These are phyloP conservation scores for Caenorhabditis sp. DNA, from an alignment of 2,888 invertebrate genomes.

Conservation along the genomic window DNA sequence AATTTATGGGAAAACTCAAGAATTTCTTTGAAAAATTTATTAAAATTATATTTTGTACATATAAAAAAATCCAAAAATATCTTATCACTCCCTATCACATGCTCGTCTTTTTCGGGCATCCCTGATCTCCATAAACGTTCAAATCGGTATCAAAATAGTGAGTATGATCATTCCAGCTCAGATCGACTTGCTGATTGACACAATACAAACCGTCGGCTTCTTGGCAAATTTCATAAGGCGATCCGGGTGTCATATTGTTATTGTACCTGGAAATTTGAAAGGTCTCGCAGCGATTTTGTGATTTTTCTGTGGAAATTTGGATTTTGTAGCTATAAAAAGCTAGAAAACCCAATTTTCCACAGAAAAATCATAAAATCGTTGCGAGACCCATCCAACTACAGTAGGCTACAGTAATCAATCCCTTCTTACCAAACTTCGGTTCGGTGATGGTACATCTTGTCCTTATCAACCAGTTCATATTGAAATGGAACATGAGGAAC, in stretches of 20 bases:
- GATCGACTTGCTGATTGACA: slow-evolving; percentile 50
- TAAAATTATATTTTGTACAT: no score
- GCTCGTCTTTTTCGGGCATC: slow-evolving; percentile 56
- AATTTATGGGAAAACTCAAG: no score
- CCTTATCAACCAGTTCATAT: slow-evolving; percentile 48
- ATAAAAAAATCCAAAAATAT: no score
- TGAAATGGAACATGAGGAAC: slow-evolving; percentile 63
- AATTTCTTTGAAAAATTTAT: no score
- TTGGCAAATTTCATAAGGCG: slow-evolving; percentile 47
- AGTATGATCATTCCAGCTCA: slow-evolving; percentile 60
- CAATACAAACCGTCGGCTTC: slow-evolving; percentile 63
- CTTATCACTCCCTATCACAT: no score
- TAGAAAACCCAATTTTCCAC: no score
- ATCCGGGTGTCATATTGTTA: slow-evolving; percentile 56
- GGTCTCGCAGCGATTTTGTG: no score
- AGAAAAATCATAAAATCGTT: no score
- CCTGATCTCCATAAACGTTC: slow-evolving; percentile 50
- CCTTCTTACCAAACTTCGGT: slow-evolving; percentile 58
- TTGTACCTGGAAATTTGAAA: slow-evolving; percentile 46
- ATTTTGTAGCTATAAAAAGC: no score
- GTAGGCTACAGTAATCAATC: no score
- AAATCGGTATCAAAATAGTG: slow-evolving; percentile 62
- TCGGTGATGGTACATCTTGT: slow-evolving; percentile 62
- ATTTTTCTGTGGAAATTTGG: no score
- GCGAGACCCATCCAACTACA: no score